A percentile compares a stretch with the other conserved stretches of the same genome.
phyloP scores from a whole-genome alignment of 1,140 invertebrate genomes.

The Oryctes rhinoceros region DNA sequence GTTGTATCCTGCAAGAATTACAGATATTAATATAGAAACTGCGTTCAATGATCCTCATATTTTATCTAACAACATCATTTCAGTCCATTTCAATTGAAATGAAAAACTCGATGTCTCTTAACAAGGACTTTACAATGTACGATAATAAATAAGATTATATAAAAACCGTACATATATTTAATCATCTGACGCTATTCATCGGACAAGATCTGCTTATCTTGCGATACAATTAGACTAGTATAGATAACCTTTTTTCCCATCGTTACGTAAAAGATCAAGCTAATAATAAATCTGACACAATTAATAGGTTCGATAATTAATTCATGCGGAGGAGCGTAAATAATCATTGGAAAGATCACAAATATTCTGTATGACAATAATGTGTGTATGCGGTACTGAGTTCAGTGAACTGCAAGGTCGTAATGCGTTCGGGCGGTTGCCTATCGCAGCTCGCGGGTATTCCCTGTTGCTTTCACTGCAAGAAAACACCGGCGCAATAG shows the following conservation, averaged over 20 bases:
- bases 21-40: too few relatives aligned
- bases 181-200: background rate
- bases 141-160: too few relatives aligned
- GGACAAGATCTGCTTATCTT: background rate
- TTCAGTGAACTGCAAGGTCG: slow-evolving; percentile 48
- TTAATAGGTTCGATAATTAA: slow-evolving; percentile 27
- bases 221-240: background rate
- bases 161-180: background rate
- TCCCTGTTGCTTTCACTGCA: slow-evolving; percentile 38
- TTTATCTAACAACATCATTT: too few relatives aligned
- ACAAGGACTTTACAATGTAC: too few relatives aligned
- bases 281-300: slow-evolving; percentile 39
- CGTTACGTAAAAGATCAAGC: slow-evolving; percentile 5
- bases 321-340: slow-evolving; percentile 9
- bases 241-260: slow-evolving; percentile 21
- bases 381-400: slow-evolving; percentile 27
- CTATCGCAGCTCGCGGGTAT: slow-evolving; percentile 13
- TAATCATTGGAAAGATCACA: slow-evolving; percentile 30
- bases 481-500: slow-evolving; percentile 8
- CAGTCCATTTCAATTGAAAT: too few relatives aligned
- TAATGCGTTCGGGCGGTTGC: slow-evolving; percentile 26
- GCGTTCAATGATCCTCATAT: too few relatives aligned
- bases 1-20: too few relatives aligned
- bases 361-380: background rate
- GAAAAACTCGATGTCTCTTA: too few relatives aligned